These are phyloP conservation scores for Entomobrya proxima DNA, from an alignment of 2,888 invertebrate species.

Conservation along the genomic window DNA sequence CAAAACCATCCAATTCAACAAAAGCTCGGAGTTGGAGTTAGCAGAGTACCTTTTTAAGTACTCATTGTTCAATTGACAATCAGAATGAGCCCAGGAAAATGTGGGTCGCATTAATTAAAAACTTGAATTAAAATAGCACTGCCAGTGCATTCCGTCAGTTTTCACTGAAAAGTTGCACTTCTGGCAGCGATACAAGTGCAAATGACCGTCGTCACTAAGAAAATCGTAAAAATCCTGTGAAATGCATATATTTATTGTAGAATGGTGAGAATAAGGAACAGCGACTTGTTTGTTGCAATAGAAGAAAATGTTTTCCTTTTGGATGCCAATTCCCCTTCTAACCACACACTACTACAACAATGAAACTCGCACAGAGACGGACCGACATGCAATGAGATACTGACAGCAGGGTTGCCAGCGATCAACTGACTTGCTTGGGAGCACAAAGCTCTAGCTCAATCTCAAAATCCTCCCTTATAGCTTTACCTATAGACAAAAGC, in stretches of 20 bases:
- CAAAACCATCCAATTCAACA: conserved; percentile 43
- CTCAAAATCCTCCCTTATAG: conserved; percentile 3
- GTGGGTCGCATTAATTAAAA: conserved; percentile 22
- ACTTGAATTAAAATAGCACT: conserved; percentile 21
- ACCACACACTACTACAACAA: neutral
- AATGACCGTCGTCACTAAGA: neutral
- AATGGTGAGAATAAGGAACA: too few relatives aligned
- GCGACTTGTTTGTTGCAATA: too few relatives aligned
- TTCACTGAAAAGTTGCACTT: too few relatives aligned
- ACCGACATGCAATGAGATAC: conserved; percentile 38
- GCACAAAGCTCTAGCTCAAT: conserved; percentile 20
- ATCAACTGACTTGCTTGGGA: conserved; percentile 44
- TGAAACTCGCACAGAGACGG: conserved; percentile 27
- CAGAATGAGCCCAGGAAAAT: neutral
- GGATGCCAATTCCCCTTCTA: too few relatives aligned
- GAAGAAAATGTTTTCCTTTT: too few relatives aligned
- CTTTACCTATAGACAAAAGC: neutral
- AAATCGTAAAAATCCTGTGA: too few relatives aligned
- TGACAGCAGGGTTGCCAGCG: conserved; percentile 53
- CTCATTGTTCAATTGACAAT: neutral
- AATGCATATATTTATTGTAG: too few relatives aligned
- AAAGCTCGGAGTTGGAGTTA: conserved; percentile 29
- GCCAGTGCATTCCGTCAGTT: neutral
- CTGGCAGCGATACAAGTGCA: too few relatives aligned
- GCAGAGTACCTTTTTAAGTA: neutral